Evolutionary conservation across 2,113 vertebrate species (phyloP).

Genomic region (Lonchura striata): DNA sequence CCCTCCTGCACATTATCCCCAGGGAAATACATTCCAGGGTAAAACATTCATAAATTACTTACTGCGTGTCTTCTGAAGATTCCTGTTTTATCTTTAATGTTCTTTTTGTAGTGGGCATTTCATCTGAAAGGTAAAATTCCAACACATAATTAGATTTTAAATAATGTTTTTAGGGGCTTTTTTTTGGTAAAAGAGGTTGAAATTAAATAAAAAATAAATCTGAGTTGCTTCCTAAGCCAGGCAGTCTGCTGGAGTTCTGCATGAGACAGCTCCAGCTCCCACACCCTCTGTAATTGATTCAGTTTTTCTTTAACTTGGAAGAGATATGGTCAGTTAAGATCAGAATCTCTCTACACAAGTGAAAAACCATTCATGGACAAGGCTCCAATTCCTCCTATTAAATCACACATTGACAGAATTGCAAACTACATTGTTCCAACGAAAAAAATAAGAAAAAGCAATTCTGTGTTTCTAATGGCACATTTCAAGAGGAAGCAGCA

Average conservation of each 20-base stretch:
- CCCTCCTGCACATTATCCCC: neutral
- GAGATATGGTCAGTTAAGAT: neutral
- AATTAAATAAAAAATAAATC: neutral
- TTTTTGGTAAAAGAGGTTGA: neutral
- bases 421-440: neutral
- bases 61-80: conserved; percentile 89
- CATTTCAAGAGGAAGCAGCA: neutral
- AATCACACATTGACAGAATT: conserved; percentile 21
- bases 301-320: neutral
- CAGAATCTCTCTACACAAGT: neutral
- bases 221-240: neutral
- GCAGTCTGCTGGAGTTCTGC: neutral
- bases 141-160: conserved; percentile 18
- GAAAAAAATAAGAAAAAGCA: neutral
- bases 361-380: conserved; percentile 30
- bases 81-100: conserved; percentile 88
- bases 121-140: conserved; percentile 81
- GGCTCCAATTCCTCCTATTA: neutral
- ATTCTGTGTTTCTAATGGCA: neutral
- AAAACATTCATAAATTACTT: conserved; percentile 72
- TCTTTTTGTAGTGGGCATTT: conserved; percentile 86
- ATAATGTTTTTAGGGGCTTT: neutral
- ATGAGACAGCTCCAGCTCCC: neutral
- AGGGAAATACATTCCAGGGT: neutral
- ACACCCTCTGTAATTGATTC: neutral